Base-by-base conservation (phyloP, 2,888 invertebrate species). In the Mimachlamys varia region DNA sequence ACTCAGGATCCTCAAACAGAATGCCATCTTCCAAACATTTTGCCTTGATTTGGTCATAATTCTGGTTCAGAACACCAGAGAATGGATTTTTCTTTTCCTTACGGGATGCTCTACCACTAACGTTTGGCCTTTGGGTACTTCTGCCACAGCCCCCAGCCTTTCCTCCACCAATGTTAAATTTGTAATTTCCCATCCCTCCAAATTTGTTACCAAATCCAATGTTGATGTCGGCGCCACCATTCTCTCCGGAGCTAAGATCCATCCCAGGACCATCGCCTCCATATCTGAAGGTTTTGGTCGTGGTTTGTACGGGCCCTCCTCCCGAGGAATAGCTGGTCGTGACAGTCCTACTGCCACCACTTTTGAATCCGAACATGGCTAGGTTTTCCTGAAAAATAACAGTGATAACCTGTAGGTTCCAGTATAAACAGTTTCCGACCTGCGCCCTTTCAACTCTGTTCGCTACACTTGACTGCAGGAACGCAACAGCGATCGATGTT, bases 1-100 rank as follows among this genome's bases (percentile, higher is more conserved):
- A 99, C 95, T 98, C 98, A 0, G 98, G 98, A 97, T 99, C 99
- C 95, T 99, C 99, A 96, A 98, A 99, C 88, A 99, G 97, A 0
- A 97, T 97, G 4, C 98, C 98, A 38, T 97, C 97, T 27, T 97
- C 97, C 33, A 98, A 96, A 96, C 98, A 98, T 90, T 98, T 97
- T 90, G 98, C 98, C 87, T 98, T 95, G 95, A 99, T 99, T 97
- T 99, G 99, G 97, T 99, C 99, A 97, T 99, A 99, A 95, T 98
- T 99, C 98, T 97, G 96, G n/a, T 94, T 93, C 15, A 91, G 93
- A 37, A 95, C 92, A 10, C 95, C 94, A 17, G 94, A 89, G 88
- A 95, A 95, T 0, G 94, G 94, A 88, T 94, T 93, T 87, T 94
- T 94, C 91, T 92, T 93, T 17, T 94, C 94, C 76, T 92, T 93